Evolutionary conservation across 2,888 invertebrate genomes (phyloP), one percentile per base, ranked within the genome.

Genomic region (Rhaphigaster nebulosa): DNA sequence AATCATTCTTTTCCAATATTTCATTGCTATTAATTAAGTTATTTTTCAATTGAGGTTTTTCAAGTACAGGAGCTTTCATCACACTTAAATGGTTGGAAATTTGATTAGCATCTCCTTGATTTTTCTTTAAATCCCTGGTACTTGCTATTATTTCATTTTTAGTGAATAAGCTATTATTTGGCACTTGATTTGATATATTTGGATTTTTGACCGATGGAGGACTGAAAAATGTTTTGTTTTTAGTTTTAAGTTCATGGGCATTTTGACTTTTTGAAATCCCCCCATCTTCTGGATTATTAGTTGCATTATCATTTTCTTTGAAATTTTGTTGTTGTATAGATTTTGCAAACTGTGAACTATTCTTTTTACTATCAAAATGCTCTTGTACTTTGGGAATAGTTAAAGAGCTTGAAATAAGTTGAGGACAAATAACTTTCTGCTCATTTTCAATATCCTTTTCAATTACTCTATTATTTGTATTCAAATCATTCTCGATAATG

Each of bases 361-460:
- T 34, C 80, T 80, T 80, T 41, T 41, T 80, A 41, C 80, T 26
- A 26, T 80, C 80, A 20, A 80, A 80, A 23, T 41, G 41, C 26
- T 80, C 80, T 80, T 80, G 80, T 41, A 41, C 23, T 23, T 80
- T 80, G 5, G 80, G 23, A 80, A 0, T 80, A 10, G 80, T 20
- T 26, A 80, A 80, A 41, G 41, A 38, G 29, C 15, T 65, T 41
- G 89, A n/a, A 38, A 89, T 65, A 38, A 54, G 1, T 3, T 60
- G 88, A 13, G 89, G 65, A 50, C 60, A 45, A n/a, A 89, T 29
- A 41, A 50, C 18, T 84, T 90, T 90, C 20, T 90, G 80, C 20
- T 41, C 84, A 90, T 84, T 90, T 80, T 84, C 84, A 84, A 84
- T 52, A 23, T 34, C 76, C n/a, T 54, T 80, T 41, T 90, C 38